Evolutionary conservation across 2,888 invertebrate genomes (phyloP), one percentile per base, ranked within the genome.

Genomic region (Orchesellides sinensis): DNA sequence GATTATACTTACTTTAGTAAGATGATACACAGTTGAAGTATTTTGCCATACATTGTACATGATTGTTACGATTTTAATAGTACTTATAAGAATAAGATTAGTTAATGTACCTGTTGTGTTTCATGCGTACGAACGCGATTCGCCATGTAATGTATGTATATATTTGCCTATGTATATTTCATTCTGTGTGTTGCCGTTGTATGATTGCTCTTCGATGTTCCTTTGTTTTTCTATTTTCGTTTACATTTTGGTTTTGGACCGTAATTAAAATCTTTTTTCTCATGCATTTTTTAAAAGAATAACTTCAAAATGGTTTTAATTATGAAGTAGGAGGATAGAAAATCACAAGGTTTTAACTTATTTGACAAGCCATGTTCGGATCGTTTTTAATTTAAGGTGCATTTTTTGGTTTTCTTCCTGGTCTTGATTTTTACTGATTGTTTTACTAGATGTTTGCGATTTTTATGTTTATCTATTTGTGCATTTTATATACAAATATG

Each of bases 351-450:
- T 79, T 79, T 79, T 79, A 79, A 78, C 69, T 21, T 40, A 8
- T 35, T 21, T 21, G 19, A 23, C 32, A 63, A 63, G 21, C 19
- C 23, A 5, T 21, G 40, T 12, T 12, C 47, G 52, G 68, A 49
- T 17, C 32, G 68, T 52, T 69, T 49, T 29, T 21, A 35, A 19
- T 23, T 75, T 29, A 78, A 78, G 79, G 70, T 79, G 79, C 79
- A 79, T 79, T 79, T 79, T 78, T 79, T 79, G 47, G 79, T 78
- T 79, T 68, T 78, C 77, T 47, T 68, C 70, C 69, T 72, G 40
- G 79, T 79, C 79, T 79, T 79, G 78, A 78, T 78, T 78, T 69
- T 32, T 75, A 27, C 25, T 14, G 40, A 2, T 17, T 59, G 72
- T 72, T 27, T 68, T 59, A n/a, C 54, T 21, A 45, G n/a, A 54